Base-by-base conservation (phyloP, 1,140 invertebrate genomes). In the Drosophila guanche region DNA sequence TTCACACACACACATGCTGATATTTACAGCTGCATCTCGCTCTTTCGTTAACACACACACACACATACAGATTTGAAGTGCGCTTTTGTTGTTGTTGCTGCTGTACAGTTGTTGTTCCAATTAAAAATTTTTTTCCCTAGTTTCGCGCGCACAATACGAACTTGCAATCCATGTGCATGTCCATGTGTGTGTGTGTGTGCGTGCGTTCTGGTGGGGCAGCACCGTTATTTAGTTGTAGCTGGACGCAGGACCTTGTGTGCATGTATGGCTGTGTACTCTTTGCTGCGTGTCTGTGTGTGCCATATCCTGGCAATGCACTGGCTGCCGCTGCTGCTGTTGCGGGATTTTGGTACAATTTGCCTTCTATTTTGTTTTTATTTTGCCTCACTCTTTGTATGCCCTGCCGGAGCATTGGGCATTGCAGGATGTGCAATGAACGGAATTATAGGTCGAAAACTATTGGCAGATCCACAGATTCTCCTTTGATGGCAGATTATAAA, bases 51-150 rank as follows among this genome's bases (percentile, higher is more conserved):
- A 69, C 56, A 67, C 48, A 61, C 58, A 37, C 60, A 58, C 48
- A 65, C 56, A 56, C 37, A n/a, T n/a, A 55, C 60, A 50, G 33
- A 46, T 81, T 81, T 81, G 78, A 83, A 83, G 78, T 83, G 74
- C 73, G 73, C 57, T 81, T 70, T 79, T 69, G 76, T 75, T 74
- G 63, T 48, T 67, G 70, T 47, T 63, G 65, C 33, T 62, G 43
- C 77, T 89, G 84, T 89, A 88, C 84, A 89, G 84, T 88, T 86
- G 81, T 85, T 86, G 83, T 88, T 88, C 84, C 84, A 88, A 88
- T 88, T 88, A 88, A 88, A 79, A 81, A 89, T 65, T 65, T 76
- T 71, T 79, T 89, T 84, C 79, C 79, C 84, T 89, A 89, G 84
- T 89, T 86, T 88, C 79, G 79, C 84, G 84, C 81, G 65, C 73